Percentiles rank a stretch among this genome's conserved stretches.
Conservation (phyloP, 2,797 vertebrate genomes). For the Octomys mimax region DNA sequence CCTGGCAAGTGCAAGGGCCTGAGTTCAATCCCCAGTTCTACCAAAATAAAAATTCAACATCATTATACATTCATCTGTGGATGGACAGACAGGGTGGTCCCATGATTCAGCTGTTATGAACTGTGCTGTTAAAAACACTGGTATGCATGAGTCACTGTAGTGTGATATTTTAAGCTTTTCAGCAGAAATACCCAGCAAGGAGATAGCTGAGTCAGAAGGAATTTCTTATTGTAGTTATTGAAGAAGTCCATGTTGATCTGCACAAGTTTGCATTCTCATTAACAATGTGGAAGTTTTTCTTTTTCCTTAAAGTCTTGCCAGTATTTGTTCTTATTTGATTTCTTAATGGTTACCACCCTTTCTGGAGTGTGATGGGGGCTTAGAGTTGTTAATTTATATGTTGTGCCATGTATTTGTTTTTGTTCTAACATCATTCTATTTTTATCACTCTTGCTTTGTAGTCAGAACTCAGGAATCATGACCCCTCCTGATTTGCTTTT, state of each 20-base stretch:
- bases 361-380: background rate
- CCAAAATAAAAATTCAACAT: background rate
- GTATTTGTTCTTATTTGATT: background rate
- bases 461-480: too few species aligned
- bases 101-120: background rate
- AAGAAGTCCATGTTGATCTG: background rate
- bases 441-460: background rate
- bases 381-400: background rate
- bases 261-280: background rate
- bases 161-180: background rate
- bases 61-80: background rate
- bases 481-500: background rate
- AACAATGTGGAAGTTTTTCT: background rate
- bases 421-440: background rate
- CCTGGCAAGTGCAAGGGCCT: too few species aligned
- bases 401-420: background rate
- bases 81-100: background rate
- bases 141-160: background rate
- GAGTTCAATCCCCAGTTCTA: too few species aligned
- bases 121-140: background rate
- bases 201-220: background rate
- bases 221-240: background rate
- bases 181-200: background rate
- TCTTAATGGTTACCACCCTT: background rate
- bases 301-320: background rate